Percentiles rank a stretch among this genome's conserved stretches.
phyloP scores from a whole-genome alignment of 2,888 invertebrate genomes.

The Macropis europaea region DNA sequence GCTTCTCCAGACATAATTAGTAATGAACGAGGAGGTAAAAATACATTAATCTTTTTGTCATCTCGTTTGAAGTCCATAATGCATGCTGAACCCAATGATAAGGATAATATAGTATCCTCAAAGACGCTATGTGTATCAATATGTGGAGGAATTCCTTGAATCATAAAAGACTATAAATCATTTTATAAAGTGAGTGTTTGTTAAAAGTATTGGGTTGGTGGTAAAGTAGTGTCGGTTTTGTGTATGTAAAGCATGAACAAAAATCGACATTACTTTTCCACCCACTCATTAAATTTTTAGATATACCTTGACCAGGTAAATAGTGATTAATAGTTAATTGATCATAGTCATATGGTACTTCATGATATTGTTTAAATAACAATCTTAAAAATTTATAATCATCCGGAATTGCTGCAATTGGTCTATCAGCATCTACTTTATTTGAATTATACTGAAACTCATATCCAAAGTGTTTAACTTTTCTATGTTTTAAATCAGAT shows the following conservation, averaged over 20 bases:
- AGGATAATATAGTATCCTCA: conserved; percentile 91
- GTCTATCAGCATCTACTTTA: conserved; percentile 88
- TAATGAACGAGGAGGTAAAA: conserved; percentile 87
- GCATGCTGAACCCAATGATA: conserved; percentile 90
- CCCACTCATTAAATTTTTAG: background rate
- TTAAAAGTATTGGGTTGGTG: background rate
- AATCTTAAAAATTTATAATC: conserved; percentile 86
- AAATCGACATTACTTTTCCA: no score
- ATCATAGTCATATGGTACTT: conserved; percentile 83
- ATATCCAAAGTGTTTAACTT: conserved; percentile 95
- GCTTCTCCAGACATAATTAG: conserved; percentile 90
- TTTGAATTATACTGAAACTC: conserved; percentile 94
- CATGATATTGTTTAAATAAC: conserved; percentile 80
- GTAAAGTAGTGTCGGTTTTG: no score
- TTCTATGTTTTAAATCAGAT: conserved; percentile 87
- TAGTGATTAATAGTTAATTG: conserved; percentile 94
- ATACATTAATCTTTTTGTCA: conserved; percentile 83
- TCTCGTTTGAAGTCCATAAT: conserved; percentile 94
- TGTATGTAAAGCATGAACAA: no score
- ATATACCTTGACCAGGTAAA: conserved; percentile 89
- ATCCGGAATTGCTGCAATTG: conserved; percentile 86
- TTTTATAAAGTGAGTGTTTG: background rate
- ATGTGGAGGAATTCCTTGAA: conserved; percentile 94
- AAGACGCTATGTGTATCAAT: conserved; percentile 98
- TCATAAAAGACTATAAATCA: conserved; percentile 14